A percentile compares a stretch with the other conserved stretches of the same genome.
phyloP scores from a whole-genome alignment of 2,113 vertebrate species.

The Ammospiza caudacuta region DNA sequence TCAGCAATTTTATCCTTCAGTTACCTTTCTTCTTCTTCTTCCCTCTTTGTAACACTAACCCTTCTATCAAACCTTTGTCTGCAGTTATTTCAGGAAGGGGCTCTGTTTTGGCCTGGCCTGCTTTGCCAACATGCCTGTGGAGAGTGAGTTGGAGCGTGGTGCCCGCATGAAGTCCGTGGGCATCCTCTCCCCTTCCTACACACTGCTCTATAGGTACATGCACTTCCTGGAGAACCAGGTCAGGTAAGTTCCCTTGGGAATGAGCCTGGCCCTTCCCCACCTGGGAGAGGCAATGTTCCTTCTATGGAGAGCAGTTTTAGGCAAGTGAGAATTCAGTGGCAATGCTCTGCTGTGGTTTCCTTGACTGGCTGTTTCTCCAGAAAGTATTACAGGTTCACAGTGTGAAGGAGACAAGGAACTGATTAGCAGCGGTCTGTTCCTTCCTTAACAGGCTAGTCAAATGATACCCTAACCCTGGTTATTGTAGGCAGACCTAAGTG shows the following conservation, averaged over 20 bases:
- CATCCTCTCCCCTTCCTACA: constrained; percentile 95
- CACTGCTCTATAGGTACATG: constrained; percentile 96
- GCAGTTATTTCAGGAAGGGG: constrained; percentile 96
- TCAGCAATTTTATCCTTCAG: neutral
- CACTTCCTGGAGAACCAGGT: constrained; percentile 99
- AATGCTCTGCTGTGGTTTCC: neutral
- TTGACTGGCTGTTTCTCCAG: neutral
- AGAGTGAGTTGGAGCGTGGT: constrained; percentile 93
- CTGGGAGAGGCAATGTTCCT: neutral
- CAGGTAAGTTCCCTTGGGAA: constrained; percentile 77
- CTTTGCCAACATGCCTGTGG: constrained; percentile 98
- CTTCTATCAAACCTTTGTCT: neutral
- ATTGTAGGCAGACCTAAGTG: neutral
- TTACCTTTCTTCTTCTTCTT: neutral
- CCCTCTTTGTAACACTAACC: neutral
- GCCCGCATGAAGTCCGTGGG: constrained; percentile 98
- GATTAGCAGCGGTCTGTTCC: neutral
- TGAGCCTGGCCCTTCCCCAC: neutral
- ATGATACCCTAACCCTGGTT: neutral
- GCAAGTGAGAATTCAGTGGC: neutral
- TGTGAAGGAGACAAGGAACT: neutral
- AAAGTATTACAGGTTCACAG: neutral
- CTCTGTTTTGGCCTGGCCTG: constrained; percentile 95
- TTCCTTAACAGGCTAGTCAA: neutral
- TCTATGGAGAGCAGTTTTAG: neutral